Conservation (phyloP, 1,140 invertebrate genomes). For the Drosophila melanica region DNA sequence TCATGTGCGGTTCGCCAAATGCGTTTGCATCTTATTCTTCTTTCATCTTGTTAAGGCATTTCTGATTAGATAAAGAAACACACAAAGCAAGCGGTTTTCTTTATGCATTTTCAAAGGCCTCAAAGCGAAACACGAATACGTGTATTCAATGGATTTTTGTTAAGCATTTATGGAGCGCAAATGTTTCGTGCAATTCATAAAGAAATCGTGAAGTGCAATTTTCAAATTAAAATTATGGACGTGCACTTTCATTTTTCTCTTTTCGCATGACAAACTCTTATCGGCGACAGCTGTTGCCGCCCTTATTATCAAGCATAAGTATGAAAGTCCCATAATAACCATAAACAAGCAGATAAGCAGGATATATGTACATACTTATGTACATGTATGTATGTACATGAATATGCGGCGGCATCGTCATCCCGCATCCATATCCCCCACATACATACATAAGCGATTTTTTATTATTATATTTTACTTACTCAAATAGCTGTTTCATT, state of each 20-base stretch:
- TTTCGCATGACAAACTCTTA: conserved; percentile 18
- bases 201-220: conserved; percentile 7
- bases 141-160: not conserved
- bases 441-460: not conserved
- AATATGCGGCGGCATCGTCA: conserved; percentile 15
- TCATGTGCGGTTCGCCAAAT: not conserved
- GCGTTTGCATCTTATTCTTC: not conserved
- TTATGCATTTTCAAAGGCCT: conserved; percentile 4
- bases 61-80: conserved; percentile 26
- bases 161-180: not conserved
- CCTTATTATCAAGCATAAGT: conserved; percentile 34
- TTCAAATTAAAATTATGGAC: conserved; percentile 6
- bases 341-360: conserved; percentile 39
- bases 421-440: conserved; percentile 20
- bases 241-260: conserved; percentile 19
- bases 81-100: not conserved
- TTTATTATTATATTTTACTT: conserved; percentile 38
- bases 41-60: conserved; percentile 20
- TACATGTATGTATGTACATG: conserved; percentile 7
- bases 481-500: conserved; percentile 66
- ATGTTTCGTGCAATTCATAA: conserved; percentile 3
- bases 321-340: conserved; percentile 41
- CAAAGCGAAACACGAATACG: conserved; percentile 5
- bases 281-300: conserved; percentile 19
- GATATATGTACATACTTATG: conserved; percentile 28